Evolutionary conservation across 2,888 invertebrate species (phyloP), one percentile per base, ranked within the genome.

Genomic region (Oscheius sp.): DNA sequence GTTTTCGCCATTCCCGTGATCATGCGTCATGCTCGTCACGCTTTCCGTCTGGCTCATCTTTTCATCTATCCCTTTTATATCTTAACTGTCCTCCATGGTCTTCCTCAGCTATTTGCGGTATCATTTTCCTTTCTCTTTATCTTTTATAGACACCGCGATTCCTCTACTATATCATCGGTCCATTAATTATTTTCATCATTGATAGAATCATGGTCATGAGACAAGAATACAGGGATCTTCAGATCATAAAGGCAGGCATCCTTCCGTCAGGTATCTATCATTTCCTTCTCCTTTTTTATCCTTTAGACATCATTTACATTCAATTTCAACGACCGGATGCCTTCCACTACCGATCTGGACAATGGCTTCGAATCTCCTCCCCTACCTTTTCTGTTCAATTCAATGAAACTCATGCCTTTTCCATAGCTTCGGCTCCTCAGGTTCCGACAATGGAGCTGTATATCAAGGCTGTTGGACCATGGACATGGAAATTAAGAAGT

Each of bases 261-360:
- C 87, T 95, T 56, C 95, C 95, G 3, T 95, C 95, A 0, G 86
- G 87, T 87, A 67, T 32, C 6, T 87, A 67, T 32, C 6, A 9
- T 6, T 20, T 17, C 6, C 17, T 44, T 2, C 14, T 12, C 24
- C n/a, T 9, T 8, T 8, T 9, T 9, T 8, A 36, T 36, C 14
- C 63, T 78, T 24, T 64, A 86, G 87, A 88, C 77, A 87, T 87
- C 45, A 87, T 87, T 65, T 86, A 86, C 92, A 83, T 95, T 57
- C 94, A 93, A 87, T 95, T 95, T 88, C 94, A 94, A 86, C 91
- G 95, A 49, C 95, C 95, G 4, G 94, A 94, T 0, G 94, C 95
- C 88, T 91, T 95, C 74, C 94, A 94, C 87, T 95, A 94, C 77
- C 85, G 85, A 30, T 86, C 86, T 0, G 87, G 87, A 3, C 87